Evolutionary conservation across 2,888 invertebrate species (phyloP).

Genomic region (Leucozona laternaria): DNA sequence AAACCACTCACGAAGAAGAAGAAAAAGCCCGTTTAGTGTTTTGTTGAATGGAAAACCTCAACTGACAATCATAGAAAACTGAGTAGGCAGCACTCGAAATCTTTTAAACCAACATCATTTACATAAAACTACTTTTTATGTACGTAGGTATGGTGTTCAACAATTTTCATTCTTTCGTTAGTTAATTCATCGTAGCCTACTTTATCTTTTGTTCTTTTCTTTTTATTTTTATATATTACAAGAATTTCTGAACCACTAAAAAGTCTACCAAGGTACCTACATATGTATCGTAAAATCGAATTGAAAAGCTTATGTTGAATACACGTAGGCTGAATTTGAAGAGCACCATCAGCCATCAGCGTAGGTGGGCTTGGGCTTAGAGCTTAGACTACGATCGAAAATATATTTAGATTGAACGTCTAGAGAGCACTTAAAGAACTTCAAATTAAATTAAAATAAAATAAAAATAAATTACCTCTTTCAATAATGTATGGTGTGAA

Average conservation of each 20-base stretch:
- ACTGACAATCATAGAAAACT: constrained; percentile 22
- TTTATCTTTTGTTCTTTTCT: not conserved
- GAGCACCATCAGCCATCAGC: not conserved
- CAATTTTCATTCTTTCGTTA: constrained; percentile 15
- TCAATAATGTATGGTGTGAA: constrained; percentile 52
- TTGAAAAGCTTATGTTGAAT: constrained; percentile 6
- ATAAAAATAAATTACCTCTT: constrained; percentile 67
- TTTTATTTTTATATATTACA: not conserved
- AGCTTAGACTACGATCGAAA: not conserved
- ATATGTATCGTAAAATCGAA: not conserved
- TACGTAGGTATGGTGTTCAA: not conserved
- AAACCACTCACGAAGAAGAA: constrained; percentile 4
- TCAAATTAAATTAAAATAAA: constrained; percentile 35
- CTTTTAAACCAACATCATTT: constrained; percentile 36
- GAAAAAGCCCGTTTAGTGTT: not conserved
- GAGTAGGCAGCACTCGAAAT: constrained; percentile 31
- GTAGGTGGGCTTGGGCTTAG: constrained; percentile 7
- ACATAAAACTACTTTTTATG: constrained; percentile 13
- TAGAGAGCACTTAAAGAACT: not conserved
- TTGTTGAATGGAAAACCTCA: constrained; percentile 4
- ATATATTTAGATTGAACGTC: not conserved
- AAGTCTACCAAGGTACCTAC: not conserved
- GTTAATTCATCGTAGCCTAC: constrained; percentile 23
- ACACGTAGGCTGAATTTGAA: constrained; percentile 1
- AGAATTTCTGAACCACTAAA: not conserved